Evolutionary conservation across 2,113 vertebrate species (phyloP), one percentile per base, ranked within the genome.

Genomic region (Pelecanus crispus): DNA sequence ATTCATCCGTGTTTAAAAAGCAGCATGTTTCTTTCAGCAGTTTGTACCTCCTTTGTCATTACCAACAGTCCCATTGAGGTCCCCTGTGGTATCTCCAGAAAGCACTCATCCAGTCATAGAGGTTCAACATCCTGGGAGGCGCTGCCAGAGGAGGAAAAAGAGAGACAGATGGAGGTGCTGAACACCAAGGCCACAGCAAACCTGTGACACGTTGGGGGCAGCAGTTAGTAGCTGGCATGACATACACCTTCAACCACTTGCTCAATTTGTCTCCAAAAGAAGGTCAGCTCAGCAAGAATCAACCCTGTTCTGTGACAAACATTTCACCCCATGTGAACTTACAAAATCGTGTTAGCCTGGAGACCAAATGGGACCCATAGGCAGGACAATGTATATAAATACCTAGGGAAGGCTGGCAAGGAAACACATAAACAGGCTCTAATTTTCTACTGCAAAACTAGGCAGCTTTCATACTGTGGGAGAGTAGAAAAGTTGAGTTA

Each of bases 361-460:
- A 88, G 79, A 83, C 31, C 58, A 88, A 77, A 74, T 47, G 38
- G 42, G 32, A 20, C 32, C 40, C 50, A 70, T 5, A 73, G 24
- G 47, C 61, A 84, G 89, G 56, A 84, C 53, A 55, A 66, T 32
- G 13, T 62, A 47, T 34, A 66, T 38, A 95, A 45, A 84, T 62
- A 86, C 65, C 13, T 28, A 47, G 47, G 42, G 47, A 95, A 67
- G 56, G 47, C 59, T 86, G 47, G n/a, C 52, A 81, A 71, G 80
- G 63, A 88, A 86, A 55, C 38, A 91, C 77, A 88, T 90, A 80
- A 94, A 78, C n/a, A 86, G 63, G 59, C 40, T 94, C 50, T 71
- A 78, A 81, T 96, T 96, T 95, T 95, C 67, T 86, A 9, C 59
- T 86, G 32, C 55, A 92, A 91, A 78, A 91, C 49, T 86, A 83